Conservation (phyloP, 1,140 invertebrate species). For the Anagrus nilaparvatae region DNA sequence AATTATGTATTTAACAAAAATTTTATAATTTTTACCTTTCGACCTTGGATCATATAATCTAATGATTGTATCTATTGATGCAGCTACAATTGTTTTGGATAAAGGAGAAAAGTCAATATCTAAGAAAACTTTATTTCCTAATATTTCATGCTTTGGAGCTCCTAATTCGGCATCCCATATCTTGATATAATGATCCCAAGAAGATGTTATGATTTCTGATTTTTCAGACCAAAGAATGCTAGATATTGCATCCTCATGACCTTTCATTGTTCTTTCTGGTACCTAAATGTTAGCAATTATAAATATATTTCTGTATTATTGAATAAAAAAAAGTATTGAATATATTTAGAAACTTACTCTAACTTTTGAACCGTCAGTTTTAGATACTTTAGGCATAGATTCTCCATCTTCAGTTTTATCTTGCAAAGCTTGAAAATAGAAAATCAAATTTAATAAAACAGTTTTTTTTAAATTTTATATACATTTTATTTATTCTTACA, state of each 20-base stretch:
- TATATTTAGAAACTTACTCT: constrained; percentile 23
- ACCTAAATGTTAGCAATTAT: constrained; percentile 47
- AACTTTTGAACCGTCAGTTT: constrained; percentile 31
- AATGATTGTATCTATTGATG: constrained; percentile 82
- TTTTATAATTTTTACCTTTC: constrained; percentile 48
- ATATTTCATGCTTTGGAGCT: constrained; percentile 69
- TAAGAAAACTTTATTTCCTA: constrained; percentile 87
- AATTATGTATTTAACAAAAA: neutral
- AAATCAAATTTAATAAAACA: neutral
- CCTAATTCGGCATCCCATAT: constrained; percentile 87
- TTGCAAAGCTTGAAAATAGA: constrained; percentile 25
- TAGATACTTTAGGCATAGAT: constrained; percentile 41
- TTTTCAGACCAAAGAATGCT: constrained; percentile 72
- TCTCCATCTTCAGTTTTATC: constrained; percentile 37
- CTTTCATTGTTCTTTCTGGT: constrained; percentile 78
- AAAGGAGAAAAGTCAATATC: constrained; percentile 73
- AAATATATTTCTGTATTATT: neutral
- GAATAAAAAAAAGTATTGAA: constrained; percentile 1
- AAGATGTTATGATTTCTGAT: constrained; percentile 68
- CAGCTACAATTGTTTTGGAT: constrained; percentile 66
- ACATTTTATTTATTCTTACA: constrained; percentile 36
- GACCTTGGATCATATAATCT: constrained; percentile 85
- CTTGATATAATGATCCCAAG: constrained; percentile 93
- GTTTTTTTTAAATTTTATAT: constrained; percentile 3
- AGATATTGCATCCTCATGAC: constrained; percentile 86